These are phyloP conservation scores for Phaenicophaeus curvirostris DNA, from an alignment of 2,797 vertebrate genomes.

Conservation along the genomic window DNA sequence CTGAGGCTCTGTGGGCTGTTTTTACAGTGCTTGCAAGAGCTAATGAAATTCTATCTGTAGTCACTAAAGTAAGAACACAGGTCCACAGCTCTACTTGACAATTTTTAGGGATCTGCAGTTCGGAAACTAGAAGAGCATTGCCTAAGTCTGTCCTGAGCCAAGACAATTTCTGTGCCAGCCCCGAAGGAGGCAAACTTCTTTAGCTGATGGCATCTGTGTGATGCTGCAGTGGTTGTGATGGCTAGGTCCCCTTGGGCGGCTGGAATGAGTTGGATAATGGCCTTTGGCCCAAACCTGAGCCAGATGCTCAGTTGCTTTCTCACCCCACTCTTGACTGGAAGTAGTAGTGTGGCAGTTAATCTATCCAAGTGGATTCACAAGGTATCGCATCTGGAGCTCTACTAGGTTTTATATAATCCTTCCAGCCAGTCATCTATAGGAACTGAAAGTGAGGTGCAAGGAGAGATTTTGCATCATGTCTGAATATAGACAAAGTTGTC, in stretches of 20 bases:
- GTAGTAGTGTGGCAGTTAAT: no score
- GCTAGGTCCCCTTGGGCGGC: background rate
- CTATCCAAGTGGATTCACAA: no score
- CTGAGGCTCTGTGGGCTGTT: background rate
- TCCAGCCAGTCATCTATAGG: background rate
- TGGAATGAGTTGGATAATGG: background rate
- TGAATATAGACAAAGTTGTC: background rate
- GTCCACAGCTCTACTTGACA: background rate
- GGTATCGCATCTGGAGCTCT: no score
- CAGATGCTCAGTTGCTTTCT: background rate
- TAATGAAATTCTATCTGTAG: background rate
- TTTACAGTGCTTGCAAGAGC: background rate
- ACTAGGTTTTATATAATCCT: background rate
- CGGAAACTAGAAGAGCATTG: background rate
- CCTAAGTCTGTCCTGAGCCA: background rate
- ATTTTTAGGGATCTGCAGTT: background rate
- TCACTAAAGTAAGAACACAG: background rate
- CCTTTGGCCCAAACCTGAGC: background rate
- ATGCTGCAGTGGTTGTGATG: background rate
- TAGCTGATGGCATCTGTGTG: rapidly evolving
- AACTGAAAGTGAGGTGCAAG: background rate
- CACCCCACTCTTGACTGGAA: no score
- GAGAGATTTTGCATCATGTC: background rate
- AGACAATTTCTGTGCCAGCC: background rate
- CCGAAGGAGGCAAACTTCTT: background rate